These are phyloP conservation scores for Meta bourneti DNA, from an alignment of 2,888 invertebrate genomes.

Conservation along the genomic window DNA sequence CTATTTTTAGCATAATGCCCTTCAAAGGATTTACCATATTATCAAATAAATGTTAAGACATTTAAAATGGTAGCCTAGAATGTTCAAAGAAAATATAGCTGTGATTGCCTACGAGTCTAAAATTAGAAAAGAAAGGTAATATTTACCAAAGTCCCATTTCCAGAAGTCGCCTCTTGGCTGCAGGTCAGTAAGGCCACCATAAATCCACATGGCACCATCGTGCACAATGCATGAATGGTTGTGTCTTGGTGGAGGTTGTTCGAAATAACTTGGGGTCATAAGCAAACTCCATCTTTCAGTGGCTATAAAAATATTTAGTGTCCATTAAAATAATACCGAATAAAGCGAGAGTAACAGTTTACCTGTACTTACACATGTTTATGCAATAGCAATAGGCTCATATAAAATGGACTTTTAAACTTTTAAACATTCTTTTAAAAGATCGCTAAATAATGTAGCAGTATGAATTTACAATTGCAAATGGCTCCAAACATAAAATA, in stretches of 20 bases:
- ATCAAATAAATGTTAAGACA: too few species aligned
- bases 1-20: too few species aligned
- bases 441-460: too few species aligned
- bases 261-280: slow-evolving; percentile 70
- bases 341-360: neutral
- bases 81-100: too few species aligned
- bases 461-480: too few species aligned
- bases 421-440: too few species aligned
- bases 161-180: slow-evolving; percentile 89
- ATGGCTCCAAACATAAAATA: too few species aligned
- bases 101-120: too few species aligned
- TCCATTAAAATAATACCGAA: neutral
- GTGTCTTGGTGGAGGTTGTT: slow-evolving; percentile 87
- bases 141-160: slow-evolving; percentile 87
- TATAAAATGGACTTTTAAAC: too few species aligned
- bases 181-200: slow-evolving; percentile 93
- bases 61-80: too few species aligned
- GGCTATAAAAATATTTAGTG: slow-evolving; percentile 40
- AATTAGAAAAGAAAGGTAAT: neutral
- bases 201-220: slow-evolving; percentile 90
- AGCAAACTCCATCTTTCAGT: slow-evolving; percentile 77
- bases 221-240: slow-evolving; percentile 91
- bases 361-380: neutral
- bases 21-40: too few species aligned
- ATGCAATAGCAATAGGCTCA: too few species aligned